These are phyloP conservation scores for Rhinophrynus dorsalis DNA, from an alignment of 2,797 vertebrate species.

Conservation along the genomic window DNA sequence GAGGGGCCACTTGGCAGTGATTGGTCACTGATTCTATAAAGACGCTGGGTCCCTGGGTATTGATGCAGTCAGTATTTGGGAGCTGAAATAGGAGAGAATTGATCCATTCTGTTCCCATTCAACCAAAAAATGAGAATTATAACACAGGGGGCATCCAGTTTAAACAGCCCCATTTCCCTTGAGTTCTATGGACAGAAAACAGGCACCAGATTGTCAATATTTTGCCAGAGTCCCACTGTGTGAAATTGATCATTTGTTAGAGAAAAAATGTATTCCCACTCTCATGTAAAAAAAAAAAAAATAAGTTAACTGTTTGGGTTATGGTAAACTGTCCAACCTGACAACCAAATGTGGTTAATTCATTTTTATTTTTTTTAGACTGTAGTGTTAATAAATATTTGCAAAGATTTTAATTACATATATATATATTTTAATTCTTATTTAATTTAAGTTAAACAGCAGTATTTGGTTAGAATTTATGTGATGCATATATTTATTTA, in stretches of 20 bases:
- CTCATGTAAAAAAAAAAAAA: no score
- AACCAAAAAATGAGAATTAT: background rate
- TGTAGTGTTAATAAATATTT: no score
- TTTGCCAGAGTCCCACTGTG: background rate
- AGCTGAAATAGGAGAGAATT: background rate
- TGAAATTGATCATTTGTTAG: background rate
- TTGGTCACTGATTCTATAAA: slow-evolving; percentile 52
- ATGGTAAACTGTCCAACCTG: no score
- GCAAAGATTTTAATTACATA: no score
- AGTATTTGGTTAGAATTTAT: no score
- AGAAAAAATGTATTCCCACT: no score
- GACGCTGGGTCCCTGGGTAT: background rate
- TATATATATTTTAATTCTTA: no score
- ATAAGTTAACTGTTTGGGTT: no score
- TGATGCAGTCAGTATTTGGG: background rate
- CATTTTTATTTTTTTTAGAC: no score
- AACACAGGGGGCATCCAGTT: background rate
- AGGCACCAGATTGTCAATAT: background rate
- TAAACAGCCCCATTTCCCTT: background rate
- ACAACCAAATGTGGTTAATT: no score
- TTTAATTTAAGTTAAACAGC: no score
- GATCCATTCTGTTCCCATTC: background rate
- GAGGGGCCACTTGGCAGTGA: slow-evolving; percentile 50
- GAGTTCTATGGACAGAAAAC: background rate
- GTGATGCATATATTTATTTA: no score